phyloP scores from a whole-genome alignment of 2,113 vertebrate species.

The Ardeotis arabs region DNA sequence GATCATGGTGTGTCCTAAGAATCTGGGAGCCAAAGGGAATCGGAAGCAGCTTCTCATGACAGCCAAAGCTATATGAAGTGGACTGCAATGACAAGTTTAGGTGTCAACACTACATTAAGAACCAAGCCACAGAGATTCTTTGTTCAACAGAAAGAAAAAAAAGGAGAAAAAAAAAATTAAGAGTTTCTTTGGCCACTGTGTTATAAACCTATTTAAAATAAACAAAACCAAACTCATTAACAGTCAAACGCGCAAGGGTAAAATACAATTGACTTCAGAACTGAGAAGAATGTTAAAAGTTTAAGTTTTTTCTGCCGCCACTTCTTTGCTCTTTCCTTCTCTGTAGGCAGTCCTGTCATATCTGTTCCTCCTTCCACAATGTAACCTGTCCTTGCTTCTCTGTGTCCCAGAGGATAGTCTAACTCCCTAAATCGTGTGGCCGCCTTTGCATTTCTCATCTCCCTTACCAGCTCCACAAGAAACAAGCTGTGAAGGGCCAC shows the following conservation, averaged over 20 bases:
- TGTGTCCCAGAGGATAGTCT: background rate
- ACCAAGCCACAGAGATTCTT: background rate
- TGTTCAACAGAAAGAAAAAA: background rate
- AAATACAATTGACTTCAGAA: background rate
- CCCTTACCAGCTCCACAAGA: background rate
- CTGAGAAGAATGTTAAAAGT: background rate
- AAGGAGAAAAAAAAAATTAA: accelerated
- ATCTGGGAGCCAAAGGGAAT: background rate
- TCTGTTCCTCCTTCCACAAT: background rate
- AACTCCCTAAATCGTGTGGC: background rate
- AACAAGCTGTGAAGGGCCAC: background rate
- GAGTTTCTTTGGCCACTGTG: background rate
- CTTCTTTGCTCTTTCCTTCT: background rate
- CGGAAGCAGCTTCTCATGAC: background rate
- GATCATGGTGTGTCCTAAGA: background rate
- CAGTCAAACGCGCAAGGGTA: background rate
- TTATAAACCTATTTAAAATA: background rate
- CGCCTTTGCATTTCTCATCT: background rate
- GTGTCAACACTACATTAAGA: background rate
- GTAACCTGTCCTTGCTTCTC: background rate
- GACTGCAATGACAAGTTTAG: background rate
- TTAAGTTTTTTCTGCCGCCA: background rate
- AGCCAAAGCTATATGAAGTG: background rate
- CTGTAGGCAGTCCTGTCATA: background rate
- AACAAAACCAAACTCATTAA: background rate